Conservation (phyloP, 2,797 vertebrate genomes). For the Hippopotamyrus pictus region DNA sequence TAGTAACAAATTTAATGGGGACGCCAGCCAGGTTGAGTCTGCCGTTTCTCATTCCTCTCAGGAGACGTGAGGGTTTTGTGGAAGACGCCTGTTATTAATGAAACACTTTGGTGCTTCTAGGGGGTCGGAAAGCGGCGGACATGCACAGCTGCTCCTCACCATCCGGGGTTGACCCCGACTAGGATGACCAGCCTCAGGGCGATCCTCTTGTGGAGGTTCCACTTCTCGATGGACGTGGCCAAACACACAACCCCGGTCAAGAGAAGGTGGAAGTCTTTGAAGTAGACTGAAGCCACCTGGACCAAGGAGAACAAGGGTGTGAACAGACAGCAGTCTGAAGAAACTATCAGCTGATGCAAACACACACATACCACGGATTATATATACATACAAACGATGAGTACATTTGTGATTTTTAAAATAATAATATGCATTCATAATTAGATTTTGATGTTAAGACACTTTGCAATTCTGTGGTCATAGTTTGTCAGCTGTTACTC, state of each 20-base stretch:
- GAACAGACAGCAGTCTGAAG: not conserved
- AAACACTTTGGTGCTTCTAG: not conserved
- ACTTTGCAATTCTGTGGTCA: not conserved
- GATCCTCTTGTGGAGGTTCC: conserved; percentile 85
- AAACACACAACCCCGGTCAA: conserved; percentile 83
- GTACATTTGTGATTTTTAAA: not conserved
- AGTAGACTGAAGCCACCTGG: conserved; percentile 80
- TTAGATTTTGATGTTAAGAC: not conserved
- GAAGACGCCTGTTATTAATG: not conserved
- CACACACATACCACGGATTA: not conserved
- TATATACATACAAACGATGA: not conserved
- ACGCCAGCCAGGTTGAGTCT: not conserved
- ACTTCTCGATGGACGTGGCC: conserved; percentile 86
- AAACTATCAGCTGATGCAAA: not conserved
- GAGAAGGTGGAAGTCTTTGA: conserved; percentile 86
- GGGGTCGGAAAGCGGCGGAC: too few relatives aligned
- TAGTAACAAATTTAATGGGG: not conserved
- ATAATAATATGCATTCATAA: not conserved
- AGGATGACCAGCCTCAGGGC: conserved; percentile 79
- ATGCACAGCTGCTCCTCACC: conserved; percentile 54
- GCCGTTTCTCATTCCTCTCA: not conserved
- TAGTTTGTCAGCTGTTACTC: not conserved
- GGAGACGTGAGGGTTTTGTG: not conserved
- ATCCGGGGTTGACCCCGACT: conserved; percentile 80
- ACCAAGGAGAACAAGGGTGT: conserved; percentile 23